Evolutionary conservation across 2,113 vertebrate species (phyloP), one percentile per base, ranked within the genome.

Genomic region (Paracanthobrama guichenoti): DNA sequence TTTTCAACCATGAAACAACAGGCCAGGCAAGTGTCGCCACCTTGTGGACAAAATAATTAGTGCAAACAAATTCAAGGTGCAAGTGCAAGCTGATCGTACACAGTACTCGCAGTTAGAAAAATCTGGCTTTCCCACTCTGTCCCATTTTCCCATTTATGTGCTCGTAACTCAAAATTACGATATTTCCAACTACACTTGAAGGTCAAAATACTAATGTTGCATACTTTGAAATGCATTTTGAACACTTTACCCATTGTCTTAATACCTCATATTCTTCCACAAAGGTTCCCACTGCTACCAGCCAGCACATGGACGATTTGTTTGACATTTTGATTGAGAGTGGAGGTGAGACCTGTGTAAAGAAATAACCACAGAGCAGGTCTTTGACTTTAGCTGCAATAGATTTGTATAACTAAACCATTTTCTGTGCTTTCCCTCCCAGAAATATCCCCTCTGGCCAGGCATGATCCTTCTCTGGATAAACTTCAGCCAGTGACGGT

Each of bases 251-350:
- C 31, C 31, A 4, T 59, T 28, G 42, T 48, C 50, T 31, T 42
- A 18, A 2, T 46, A 79, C 22, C 16, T 44, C 39, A 9, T 72
- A 16, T 59, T 44, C 26, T 84, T 74, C 64, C 55, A 73, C 75
- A 2, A 89, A 99, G 98, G 87, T 96, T 90, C 93, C 97, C 91
- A 97, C 88, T 2, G 94, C 95, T 16, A 96, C 97, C 88, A 99
- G 98, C 89, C 98, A 99, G 92, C 97, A 99, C 90, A 99, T 99
- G 98, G 98, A 99, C 10, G 98, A 99, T 88, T 94, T 99, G 89
- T 99, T 99, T 71, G 98, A 99, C 87, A 97, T 99, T 86, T 96
- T 99, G 86, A 98, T 99, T 89, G 96, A 98, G 89, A 99, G 97
- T 0, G 98, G 98, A 95, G 98, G 98, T 99, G 85, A 91, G 88